Evolutionary conservation across 2,797 vertebrate species (phyloP), one percentile per base, ranked within the genome.

Genomic region (Furcifer pardalis): DNA sequence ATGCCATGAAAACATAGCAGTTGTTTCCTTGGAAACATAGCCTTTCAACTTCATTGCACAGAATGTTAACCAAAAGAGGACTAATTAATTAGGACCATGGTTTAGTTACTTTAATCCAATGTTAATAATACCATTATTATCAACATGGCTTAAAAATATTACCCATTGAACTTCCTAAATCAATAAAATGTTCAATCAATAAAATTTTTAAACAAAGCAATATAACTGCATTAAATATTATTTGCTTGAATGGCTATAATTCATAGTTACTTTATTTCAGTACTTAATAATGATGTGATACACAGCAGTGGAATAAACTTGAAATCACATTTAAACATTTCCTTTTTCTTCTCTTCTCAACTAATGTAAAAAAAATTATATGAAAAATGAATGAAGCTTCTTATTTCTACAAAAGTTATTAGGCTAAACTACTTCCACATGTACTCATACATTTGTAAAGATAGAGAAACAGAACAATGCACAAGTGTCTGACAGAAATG

Each of bases 11-110:
- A 91, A 94, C 1, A 84, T 82, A 65, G 88, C 83, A 72, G 94
- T 94, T 92, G 96, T 97, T 95, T 95, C 96, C 96, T 94, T 96
- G 95, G 96, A 94, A 97, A 96, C 96, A 96, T 94, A 94, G 91
- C 93, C 87, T 94, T 91, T 95, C 94, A 95, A 93, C 94, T 95
- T 88, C 89, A 60, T 62, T 40, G 4, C 91, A 90, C 89, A 90
- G 88, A 81, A 88, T 89, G 93, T 91, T 85, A 73, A 93, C 91
- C 85, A 92, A 91, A 89, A 89, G 87, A 87, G 91, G 94, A 94
- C 89, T 91, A 88, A 77, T 88, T 81, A 90, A 95, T 92, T 92
- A 93, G 91, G 88, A 69, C 84, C 85, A 83, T 89, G 91, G 92
- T 88, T 90, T 85, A 86, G 90, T 89, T 96, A 92, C 94, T 95